These are phyloP conservation scores for Microtus pennsylvanicus DNA, from an alignment of 2,113 vertebrate species.

Conservation along the genomic window DNA sequence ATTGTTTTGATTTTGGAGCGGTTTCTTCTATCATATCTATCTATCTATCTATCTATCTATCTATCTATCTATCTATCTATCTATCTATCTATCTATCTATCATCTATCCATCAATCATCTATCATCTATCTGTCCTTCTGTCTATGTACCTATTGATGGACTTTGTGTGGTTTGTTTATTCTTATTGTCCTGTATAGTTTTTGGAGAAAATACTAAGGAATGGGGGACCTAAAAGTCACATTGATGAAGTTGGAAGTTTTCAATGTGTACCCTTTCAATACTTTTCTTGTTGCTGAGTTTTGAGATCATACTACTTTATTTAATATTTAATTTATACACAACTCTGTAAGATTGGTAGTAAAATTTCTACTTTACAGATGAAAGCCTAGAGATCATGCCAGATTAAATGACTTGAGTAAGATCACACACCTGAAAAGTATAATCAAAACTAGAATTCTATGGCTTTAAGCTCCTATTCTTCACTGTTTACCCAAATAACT, in stretches of 20 bases:
- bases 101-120: no score
- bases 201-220: neutral
- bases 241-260: neutral
- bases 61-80: no score
- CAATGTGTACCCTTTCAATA: neutral
- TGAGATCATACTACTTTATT: neutral
- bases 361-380: neutral
- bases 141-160: neutral
- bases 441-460: neutral
- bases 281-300: neutral
- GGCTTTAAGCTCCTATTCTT: neutral
- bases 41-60: no score
- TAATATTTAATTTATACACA: neutral
- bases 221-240: neutral
- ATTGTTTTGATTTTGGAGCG: constrained; percentile 37
- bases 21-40: neutral
- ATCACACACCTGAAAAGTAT: neutral
- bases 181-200: neutral
- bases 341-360: neutral
- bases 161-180: neutral
- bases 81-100: no score
- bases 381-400: neutral
- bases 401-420: neutral
- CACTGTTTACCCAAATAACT: neutral
- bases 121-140: no score